Evolutionary conservation across 2,888 invertebrate species (phyloP), one percentile per base, ranked within the genome.

Genomic region (Thymelicus acteon): DNA sequence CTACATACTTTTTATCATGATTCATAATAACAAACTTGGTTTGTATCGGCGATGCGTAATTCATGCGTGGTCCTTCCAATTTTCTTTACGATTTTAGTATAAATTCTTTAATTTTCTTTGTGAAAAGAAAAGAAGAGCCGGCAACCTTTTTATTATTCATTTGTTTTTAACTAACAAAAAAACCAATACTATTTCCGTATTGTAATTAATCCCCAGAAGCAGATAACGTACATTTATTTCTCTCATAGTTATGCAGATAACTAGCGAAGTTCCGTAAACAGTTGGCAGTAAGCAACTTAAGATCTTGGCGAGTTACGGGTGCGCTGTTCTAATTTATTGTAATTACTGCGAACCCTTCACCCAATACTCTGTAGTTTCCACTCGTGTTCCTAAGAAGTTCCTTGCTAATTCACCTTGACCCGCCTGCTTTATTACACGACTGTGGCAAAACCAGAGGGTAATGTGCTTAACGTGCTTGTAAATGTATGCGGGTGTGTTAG

Each of bases 331-430:
- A 71, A 71, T 71, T 71, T 65, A 71, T 60, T 65, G 70, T 71
- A 71, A 71, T 71, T 65, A 71, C 70, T 24, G 52, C 49, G 31
- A 60, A 65, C 70, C 70, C 70, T 71, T 52, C n/a, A 37, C 60
- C 64, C 54, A 65, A 65, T 65, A 65, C 57, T 65, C 52, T 64
- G 64, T 64, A 61, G 61, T 61, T 61, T 54, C 39, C 52, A 65
- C 64, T 54, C 12, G 10, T 40, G 64, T 48, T 62, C 37, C 65
- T 65, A 24, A 31, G n/a, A 10, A 70, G 54, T 68, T 62, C 37
- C n/a, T n/a, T 60, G 69, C 47, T 60, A 47, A 63, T 64, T 64
- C 60, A 70, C 64, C 64, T 70, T 70, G 60, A 58, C 63, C 63
- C 63, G n/a, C 62, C 47, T 49, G 31, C 7, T 58, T 66, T 66